Conservation (phyloP, 1,140 invertebrate genomes). For the Triops cancriformis region DNA sequence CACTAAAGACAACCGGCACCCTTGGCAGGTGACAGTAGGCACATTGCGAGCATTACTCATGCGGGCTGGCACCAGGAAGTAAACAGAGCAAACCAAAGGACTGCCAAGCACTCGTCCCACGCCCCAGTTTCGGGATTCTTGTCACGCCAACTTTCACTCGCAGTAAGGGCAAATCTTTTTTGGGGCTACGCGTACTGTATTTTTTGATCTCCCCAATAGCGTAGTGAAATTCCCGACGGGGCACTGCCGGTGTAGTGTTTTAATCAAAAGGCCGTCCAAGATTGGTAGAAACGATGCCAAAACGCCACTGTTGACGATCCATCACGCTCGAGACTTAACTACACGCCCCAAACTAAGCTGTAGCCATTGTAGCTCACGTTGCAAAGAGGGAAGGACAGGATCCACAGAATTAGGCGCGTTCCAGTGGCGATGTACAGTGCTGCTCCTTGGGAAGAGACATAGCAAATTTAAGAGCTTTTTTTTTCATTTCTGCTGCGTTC, state of each 20-base stretch:
- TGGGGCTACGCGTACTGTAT: too few relatives aligned
- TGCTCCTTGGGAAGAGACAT: background rate
- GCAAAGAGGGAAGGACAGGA: background rate
- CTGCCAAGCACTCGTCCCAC: background rate
- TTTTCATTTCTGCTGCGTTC: too few relatives aligned
- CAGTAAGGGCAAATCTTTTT: background rate
- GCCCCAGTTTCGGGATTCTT: background rate
- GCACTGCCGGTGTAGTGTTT: background rate
- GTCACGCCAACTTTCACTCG: background rate
- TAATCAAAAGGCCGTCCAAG: background rate
- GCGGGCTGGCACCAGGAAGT: background rate
- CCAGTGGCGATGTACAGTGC: background rate
- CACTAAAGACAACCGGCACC: background rate
- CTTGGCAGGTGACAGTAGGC: background rate
- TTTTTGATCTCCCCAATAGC: background rate
- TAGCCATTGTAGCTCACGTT: background rate
- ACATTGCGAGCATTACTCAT: conserved; percentile 5
- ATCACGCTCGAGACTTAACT: background rate
- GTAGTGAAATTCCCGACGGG: background rate
- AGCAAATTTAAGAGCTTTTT: background rate
- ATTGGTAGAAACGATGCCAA: background rate
- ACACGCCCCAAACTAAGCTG: background rate
- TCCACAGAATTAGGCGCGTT: background rate
- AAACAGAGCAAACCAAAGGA: background rate
- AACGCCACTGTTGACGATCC: background rate